Evolutionary conservation across 1,140 invertebrate species (phyloP), one percentile per base, ranked within the genome.

Genomic region (Drosophila sturtevanti): DNA sequence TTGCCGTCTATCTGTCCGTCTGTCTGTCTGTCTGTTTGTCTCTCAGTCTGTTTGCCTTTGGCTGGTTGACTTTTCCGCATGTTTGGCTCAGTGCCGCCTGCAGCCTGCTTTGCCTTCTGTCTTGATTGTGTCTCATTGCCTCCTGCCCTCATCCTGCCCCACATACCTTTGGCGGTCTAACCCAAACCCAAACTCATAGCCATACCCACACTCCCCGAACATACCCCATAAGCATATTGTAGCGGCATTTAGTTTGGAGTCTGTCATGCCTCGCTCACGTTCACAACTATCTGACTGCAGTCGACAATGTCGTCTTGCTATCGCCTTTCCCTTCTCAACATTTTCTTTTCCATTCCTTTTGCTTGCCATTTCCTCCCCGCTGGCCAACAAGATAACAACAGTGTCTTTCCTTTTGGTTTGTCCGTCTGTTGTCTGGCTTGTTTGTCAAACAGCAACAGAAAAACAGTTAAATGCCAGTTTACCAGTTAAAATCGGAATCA

Each of bases 401-500:
- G 16, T 44, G 41, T 48, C 16, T 48, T 48, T 48, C 41, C 6
- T 48, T 21, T 48, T 21, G 9, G 27, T 6, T 31, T 68, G 64
- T 41, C 65, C 27, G 72, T 79, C 86, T 69, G 82, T 87, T 69
- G 82, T 87, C 79, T 89, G 82, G 51, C 84, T 89, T 89, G 84
- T 89, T 89, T 89, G 84, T 89, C 84, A 87, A 87, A 89, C 63
- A 89, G 85, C 81, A 89, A 89, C 85, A 89, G 84, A 89, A 84
- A 89, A 89, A 89, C 85, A 89, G 84, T 89, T 89, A 89, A 89
- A 89, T 89, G 84, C 84, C 84, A 89, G 79, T 84, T 87, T 89
- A 87, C 79, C 84, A 87, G 84, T 89, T 89, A 89, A 89, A 75
- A 89, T 89, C 84, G 84, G 85, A 89, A 89, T 89, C 84, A 89